Evolutionary conservation across 1,140 invertebrate genomes (phyloP).

Genomic region (Pemphigus obesinymphae): DNA sequence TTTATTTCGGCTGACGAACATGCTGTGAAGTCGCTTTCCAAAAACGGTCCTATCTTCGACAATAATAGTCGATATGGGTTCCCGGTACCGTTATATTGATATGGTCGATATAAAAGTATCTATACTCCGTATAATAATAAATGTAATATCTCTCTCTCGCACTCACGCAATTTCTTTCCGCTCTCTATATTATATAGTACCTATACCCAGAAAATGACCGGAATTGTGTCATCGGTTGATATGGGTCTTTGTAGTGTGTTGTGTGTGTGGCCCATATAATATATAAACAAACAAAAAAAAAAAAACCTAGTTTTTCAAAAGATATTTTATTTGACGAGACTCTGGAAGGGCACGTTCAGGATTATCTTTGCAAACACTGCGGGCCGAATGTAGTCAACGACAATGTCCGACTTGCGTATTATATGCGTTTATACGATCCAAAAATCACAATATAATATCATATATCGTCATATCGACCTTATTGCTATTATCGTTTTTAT

Average conservation of each 20-base stretch:
- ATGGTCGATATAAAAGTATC: too few relatives aligned
- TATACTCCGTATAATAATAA: neutral
- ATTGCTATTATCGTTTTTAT: neutral
- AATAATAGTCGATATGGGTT: too few relatives aligned
- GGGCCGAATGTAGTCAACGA: too few relatives aligned
- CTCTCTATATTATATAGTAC: neutral
- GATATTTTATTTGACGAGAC: neutral
- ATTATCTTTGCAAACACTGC: neutral
- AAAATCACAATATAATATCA: neutral
- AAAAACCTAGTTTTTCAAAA: too few relatives aligned
- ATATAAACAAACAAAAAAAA: too few relatives aligned
- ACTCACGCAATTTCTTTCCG: too few relatives aligned
- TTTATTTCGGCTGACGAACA: neutral
- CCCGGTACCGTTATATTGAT: too few relatives aligned
- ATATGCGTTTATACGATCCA: neutral
- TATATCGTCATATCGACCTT: too few relatives aligned
- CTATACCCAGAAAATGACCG: too few relatives aligned
- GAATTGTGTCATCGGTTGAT: conserved; percentile 8
- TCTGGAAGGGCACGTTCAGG: neutral
- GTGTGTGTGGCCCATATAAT: too few relatives aligned
- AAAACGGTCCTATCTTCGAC: neutral
- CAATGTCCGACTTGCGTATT: too few relatives aligned
- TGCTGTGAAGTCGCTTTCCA: conserved; percentile 13
- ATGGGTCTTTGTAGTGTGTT: neutral
- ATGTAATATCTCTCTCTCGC: too few relatives aligned